phyloP scores from a whole-genome alignment of 2,888 invertebrate species.

The Hermaeophaga mercurialis region DNA sequence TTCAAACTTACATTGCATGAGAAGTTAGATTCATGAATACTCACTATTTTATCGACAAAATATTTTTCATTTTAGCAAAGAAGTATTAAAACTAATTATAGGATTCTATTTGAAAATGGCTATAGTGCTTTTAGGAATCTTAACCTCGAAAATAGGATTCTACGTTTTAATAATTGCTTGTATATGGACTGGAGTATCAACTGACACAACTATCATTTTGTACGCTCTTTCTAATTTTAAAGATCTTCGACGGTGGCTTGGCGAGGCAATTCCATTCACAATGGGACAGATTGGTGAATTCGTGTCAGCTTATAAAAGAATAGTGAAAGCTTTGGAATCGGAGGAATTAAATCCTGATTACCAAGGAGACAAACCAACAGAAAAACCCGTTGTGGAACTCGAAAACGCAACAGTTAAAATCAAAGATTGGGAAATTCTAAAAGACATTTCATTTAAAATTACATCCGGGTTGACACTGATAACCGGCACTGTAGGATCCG shows the following conservation, averaged over 20 bases:
- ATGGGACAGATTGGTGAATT: slow-evolving; percentile 44
- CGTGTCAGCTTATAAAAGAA: slow-evolving; percentile 41
- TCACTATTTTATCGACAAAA: too few relatives aligned
- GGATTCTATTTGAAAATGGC: slow-evolving; percentile 51
- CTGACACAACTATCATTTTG: slow-evolving; percentile 41
- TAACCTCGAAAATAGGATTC: slow-evolving; percentile 43
- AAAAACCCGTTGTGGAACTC: slow-evolving; percentile 26
- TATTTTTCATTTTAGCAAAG: slow-evolving; percentile 60
- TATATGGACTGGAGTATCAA: slow-evolving; percentile 37
- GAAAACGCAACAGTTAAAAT: slow-evolving; percentile 34
- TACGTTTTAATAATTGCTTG: slow-evolving; percentile 44
- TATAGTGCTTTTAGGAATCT: slow-evolving; percentile 45
- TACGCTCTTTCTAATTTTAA: slow-evolving; percentile 36
- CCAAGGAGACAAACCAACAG: slow-evolving; percentile 17
- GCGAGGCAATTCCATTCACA: slow-evolving; percentile 87
- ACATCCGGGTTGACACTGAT: slow-evolving; percentile 59
- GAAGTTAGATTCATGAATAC: too few relatives aligned
- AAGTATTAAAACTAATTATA: slow-evolving; percentile 64
- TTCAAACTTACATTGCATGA: too few relatives aligned
- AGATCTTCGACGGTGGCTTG: slow-evolving; percentile 11
- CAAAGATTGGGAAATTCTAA: slow-evolving; percentile 50
- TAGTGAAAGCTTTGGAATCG: slow-evolving; percentile 30
- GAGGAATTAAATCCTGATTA: slow-evolving; percentile 27
- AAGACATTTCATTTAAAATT: slow-evolving; percentile 56
- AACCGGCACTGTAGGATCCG: slow-evolving; percentile 64